A percentile compares a stretch with the other conserved stretches of the same genome.
These are phyloP conservation scores for Pangasius larnaudii DNA, from an alignment of 2,797 vertebrate genomes.

Conservation along the genomic window DNA sequence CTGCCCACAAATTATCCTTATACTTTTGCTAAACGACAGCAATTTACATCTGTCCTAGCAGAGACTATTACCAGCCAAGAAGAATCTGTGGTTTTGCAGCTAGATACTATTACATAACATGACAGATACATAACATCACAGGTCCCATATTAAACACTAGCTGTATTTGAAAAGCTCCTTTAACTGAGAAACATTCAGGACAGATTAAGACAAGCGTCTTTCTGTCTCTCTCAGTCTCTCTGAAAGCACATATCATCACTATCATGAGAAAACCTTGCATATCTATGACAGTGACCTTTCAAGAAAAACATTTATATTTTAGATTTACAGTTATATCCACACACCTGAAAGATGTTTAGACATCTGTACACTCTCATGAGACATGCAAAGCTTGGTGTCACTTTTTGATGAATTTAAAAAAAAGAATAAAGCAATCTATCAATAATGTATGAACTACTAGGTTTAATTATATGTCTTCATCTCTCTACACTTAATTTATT, in stretches of 20 bases:
- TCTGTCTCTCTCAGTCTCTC: not conserved
- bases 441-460: not conserved
- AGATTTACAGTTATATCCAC: not conserved
- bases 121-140: not conserved
- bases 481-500: not conserved
- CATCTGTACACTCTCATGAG: not conserved
- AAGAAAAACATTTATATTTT: not conserved
- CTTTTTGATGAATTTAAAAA: not conserved
- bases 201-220: not conserved
- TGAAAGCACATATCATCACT: constrained; percentile 1
- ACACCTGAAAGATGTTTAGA: constrained; percentile 15
- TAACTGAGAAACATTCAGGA: not conserved
- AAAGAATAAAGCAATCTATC: not conserved
- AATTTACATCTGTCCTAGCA: not conserved
- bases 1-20: not conserved
- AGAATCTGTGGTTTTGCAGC: not conserved
- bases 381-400: not conserved
- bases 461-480: not conserved
- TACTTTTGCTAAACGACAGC: not conserved
- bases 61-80: not conserved
- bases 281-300: not conserved
- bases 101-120: not conserved
- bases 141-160: not conserved
- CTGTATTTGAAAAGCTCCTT: not conserved
- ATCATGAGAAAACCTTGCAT: constrained; percentile 11